Conservation (phyloP, 1,140 invertebrate species). For the Stegodyphus dumicola region DNA sequence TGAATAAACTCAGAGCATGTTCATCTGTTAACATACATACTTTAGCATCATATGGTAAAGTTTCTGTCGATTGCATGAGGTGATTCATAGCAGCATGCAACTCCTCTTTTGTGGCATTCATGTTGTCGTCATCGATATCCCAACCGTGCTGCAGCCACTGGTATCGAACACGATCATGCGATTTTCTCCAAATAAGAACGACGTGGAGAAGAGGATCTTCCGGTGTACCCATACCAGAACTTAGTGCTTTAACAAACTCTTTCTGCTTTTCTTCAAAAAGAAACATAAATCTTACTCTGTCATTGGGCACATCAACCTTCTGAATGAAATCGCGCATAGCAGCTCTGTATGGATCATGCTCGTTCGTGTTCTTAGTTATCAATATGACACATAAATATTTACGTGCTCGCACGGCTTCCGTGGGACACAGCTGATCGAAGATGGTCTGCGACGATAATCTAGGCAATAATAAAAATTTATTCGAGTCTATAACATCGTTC, state of each 20-base stretch:
- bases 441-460: conserved; percentile 90
- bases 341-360: conserved; percentile 68
- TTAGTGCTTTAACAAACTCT: conserved; percentile 82
- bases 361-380: conserved; percentile 76
- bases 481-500: conserved; percentile 86
- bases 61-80: conserved; percentile 78
- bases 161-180: conserved; percentile 86
- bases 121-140: conserved; percentile 69
- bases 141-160: conserved; percentile 84
- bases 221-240: conserved; percentile 70
- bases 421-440: conserved; percentile 88
- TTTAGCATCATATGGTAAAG: conserved; percentile 68
- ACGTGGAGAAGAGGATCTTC: conserved; percentile 71
- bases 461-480: conserved; percentile 89
- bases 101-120: conserved; percentile 79
- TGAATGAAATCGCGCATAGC: conserved; percentile 73
- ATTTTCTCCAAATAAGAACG: conserved; percentile 90
- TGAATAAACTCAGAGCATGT: conserved; percentile 79
- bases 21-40: conserved; percentile 72
- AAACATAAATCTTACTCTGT: conserved; percentile 77
- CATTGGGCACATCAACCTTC: conserved; percentile 66
- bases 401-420: conserved; percentile 82
- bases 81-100: conserved; percentile 80
- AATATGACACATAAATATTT: conserved; percentile 89
- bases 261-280: conserved; percentile 85